A percentile compares a stretch with the other conserved stretches of the same genome.
Evolutionary conservation across 2,113 vertebrate species (phyloP).

Genomic region (Baryphthengus martii): DNA sequence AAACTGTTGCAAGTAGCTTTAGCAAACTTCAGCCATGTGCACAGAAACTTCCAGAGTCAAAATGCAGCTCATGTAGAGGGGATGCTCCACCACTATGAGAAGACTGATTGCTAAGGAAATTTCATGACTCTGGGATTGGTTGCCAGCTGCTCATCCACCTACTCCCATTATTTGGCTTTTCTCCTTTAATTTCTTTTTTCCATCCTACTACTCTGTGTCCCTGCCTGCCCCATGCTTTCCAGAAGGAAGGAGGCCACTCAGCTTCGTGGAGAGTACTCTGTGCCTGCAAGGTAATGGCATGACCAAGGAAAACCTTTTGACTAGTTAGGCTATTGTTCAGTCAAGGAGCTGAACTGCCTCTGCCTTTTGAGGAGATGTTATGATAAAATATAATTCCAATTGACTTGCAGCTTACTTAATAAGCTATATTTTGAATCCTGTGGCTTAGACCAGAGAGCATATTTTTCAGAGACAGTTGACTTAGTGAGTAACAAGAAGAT

Average conservation of each 20-base stretch:
- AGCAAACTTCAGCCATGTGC: background rate
- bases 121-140: background rate
- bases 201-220: background rate
- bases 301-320: background rate
- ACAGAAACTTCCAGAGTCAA: background rate
- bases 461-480: background rate
- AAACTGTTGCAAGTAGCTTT: background rate
- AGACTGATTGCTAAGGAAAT: background rate
- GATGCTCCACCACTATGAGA: background rate
- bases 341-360: background rate
- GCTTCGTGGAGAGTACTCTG: background rate
- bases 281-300: background rate
- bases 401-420: background rate
- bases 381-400: background rate
- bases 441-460: background rate
- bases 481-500: background rate
- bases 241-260: background rate
- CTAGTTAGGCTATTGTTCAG: background rate
- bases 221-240: background rate
- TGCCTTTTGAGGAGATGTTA: background rate
- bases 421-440: background rate
- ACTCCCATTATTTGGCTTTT: background rate
- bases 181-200: background rate
- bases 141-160: background rate
- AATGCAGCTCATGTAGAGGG: background rate